Conservation (phyloP, 2,113 vertebrate genomes). For the Malurus cyaneus region DNA sequence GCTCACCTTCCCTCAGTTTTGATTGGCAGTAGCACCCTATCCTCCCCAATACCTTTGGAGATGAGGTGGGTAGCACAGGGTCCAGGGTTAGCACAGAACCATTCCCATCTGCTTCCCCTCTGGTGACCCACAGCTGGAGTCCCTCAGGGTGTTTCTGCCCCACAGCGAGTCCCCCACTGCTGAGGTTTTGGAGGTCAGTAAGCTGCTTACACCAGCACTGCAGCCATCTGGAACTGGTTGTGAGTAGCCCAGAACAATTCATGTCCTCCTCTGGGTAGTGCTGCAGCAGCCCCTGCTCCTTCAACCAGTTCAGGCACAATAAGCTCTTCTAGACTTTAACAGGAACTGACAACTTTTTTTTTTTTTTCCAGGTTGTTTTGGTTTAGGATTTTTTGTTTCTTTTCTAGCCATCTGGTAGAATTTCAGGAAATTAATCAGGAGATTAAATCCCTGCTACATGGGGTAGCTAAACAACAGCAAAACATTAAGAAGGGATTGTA, state of each 20-base stretch:
- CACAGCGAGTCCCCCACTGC: fast-evolving
- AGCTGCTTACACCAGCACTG: background rate
- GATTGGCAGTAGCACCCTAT: background rate
- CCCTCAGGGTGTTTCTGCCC: background rate
- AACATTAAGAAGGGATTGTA: background rate
- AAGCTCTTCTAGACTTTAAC: background rate
- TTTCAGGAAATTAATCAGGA: background rate
- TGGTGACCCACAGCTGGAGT: background rate
- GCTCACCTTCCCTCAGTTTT: background rate
- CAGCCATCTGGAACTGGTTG: background rate
- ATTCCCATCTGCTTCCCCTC: background rate
- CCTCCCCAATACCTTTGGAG: background rate
- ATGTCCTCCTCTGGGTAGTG: background rate
- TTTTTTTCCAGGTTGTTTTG: background rate
- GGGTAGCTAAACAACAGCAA: background rate
- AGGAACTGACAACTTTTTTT: background rate
- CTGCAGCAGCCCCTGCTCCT: background rate
- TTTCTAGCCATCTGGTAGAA: background rate
- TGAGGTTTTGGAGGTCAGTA: background rate
- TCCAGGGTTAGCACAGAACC: background rate
- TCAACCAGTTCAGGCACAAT: background rate
- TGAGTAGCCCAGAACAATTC: background rate
- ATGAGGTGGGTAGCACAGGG: fast-evolving
- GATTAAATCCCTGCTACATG: background rate
- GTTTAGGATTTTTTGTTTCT: background rate